phyloP scores from a whole-genome alignment of 2,888 invertebrate species.

The Melikaiella ostensackeni region DNA sequence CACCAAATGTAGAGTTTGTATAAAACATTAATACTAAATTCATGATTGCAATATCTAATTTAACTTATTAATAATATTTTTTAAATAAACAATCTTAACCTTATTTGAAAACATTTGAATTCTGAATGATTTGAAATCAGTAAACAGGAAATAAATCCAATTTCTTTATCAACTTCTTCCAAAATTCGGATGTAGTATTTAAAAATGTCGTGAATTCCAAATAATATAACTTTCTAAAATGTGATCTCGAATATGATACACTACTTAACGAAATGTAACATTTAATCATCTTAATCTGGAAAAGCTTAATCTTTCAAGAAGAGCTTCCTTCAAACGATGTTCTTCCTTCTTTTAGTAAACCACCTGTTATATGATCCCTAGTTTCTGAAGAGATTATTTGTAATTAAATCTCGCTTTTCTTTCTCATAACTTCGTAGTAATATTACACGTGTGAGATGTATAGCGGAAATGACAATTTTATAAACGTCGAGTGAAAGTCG shows the following conservation, averaged over 20 bases:
- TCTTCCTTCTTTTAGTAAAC: slow-evolving; percentile 28
- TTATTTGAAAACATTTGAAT: no score
- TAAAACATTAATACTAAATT: no score
- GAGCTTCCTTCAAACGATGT: slow-evolving; percentile 1
- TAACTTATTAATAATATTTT: no score
- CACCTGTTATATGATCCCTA: slow-evolving; percentile 1
- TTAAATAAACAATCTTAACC: no score
- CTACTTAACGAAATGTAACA: background rate
- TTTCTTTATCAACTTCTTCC: no score
- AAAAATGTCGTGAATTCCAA: background rate
- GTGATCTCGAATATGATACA: background rate
- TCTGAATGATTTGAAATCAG: no score
- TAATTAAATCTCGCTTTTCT: slow-evolving; percentile 33
- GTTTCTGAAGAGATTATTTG: slow-evolving; percentile 36
- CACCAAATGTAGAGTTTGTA: no score
- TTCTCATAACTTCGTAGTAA: slow-evolving; percentile 14
- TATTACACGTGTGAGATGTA: slow-evolving; percentile 3
- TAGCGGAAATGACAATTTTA: slow-evolving; percentile 20
- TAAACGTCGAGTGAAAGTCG: slow-evolving; percentile 18
- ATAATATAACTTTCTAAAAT: background rate
- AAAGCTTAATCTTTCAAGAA: slow-evolving; percentile 9
- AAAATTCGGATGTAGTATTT: background rate
- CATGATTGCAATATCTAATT: no score
- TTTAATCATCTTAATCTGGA: background rate
- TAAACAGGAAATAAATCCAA: no score